Evolutionary conservation across 53 echinoderm and acorn worm genomes (phyloP).

Genomic region (Mesocentrotus franciscanus): DNA sequence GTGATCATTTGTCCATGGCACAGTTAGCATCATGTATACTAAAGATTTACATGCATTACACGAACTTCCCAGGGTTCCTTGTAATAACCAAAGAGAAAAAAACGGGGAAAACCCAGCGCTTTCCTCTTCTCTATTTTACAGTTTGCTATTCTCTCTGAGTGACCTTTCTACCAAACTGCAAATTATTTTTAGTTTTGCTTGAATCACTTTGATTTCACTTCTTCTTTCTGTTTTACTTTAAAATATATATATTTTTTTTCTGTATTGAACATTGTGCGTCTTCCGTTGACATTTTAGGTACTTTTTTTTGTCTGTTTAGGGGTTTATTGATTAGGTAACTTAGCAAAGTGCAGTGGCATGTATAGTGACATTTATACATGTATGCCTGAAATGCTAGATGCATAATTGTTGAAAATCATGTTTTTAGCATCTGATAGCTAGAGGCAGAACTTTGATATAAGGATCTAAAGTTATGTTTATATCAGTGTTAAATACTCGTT

Average conservation of each 20-base stretch:
- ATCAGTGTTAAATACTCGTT: no score
- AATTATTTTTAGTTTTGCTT: background rate
- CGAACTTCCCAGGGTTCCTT: background rate
- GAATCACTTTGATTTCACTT: background rate
- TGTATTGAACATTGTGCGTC: background rate
- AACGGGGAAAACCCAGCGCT: background rate
- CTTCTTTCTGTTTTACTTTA: background rate
- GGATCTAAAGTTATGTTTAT: background rate
- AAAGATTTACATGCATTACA: background rate
- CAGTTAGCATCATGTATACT: background rate
- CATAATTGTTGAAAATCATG: no score
- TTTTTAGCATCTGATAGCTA: background rate
- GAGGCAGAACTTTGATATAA: background rate
- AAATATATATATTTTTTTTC: background rate
- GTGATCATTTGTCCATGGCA: background rate
- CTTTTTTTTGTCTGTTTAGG: background rate
- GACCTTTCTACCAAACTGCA: background rate
- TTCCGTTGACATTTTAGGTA: background rate
- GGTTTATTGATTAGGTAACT: background rate
- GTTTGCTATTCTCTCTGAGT: background rate
- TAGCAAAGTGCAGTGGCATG: background rate
- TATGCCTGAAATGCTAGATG: no score
- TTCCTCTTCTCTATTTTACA: background rate
- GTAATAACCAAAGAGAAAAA: background rate
- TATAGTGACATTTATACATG: background rate